A percentile compares a stretch with the other conserved stretches of the same genome.
Conservation (phyloP, 30 jellyfish, hydroid and myxozoan species). For the Chironex yamaguchii region DNA sequence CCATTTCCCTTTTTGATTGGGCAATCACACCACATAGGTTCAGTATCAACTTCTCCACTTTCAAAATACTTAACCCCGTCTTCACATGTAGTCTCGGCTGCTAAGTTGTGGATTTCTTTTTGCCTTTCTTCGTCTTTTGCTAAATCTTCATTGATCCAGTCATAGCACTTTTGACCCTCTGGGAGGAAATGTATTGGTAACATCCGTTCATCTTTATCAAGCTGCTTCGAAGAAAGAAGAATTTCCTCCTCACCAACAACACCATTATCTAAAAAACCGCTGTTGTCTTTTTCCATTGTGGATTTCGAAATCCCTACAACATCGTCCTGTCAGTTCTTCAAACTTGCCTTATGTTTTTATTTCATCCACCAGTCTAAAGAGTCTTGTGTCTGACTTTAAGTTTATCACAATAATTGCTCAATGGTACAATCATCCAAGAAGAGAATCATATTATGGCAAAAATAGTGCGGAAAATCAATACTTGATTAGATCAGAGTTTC, state of each 20-base stretch:
- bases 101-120: not conserved
- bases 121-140: not conserved
- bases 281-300: too few species aligned
- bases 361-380: too few species aligned
- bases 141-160: slow-evolving; percentile 84
- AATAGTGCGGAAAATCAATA: too few species aligned
- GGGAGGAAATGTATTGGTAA: slow-evolving; percentile 94
- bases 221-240: not conserved
- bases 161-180: slow-evolving; percentile 93
- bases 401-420: too few species aligned
- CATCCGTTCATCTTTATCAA: slow-evolving; percentile 50
- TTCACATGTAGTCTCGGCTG: not conserved
- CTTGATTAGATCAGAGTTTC: too few species aligned
- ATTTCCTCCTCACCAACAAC: not conserved
- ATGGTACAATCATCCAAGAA: too few species aligned
- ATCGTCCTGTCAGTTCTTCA: too few species aligned
- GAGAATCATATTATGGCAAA: too few species aligned
- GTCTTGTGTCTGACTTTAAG: too few species aligned
- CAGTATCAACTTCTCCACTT: not conserved
- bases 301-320: too few species aligned
- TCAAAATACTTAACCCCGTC: not conserved
- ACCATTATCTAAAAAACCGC: too few species aligned
- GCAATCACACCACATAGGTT: not conserved
- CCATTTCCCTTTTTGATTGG: not conserved
- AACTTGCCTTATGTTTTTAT: too few species aligned